A percentile compares a stretch with the other conserved stretches of the same genome.
These are phyloP conservation scores for Pelobates cultripes DNA, from an alignment of 2,797 vertebrate species.

Conservation along the genomic window DNA sequence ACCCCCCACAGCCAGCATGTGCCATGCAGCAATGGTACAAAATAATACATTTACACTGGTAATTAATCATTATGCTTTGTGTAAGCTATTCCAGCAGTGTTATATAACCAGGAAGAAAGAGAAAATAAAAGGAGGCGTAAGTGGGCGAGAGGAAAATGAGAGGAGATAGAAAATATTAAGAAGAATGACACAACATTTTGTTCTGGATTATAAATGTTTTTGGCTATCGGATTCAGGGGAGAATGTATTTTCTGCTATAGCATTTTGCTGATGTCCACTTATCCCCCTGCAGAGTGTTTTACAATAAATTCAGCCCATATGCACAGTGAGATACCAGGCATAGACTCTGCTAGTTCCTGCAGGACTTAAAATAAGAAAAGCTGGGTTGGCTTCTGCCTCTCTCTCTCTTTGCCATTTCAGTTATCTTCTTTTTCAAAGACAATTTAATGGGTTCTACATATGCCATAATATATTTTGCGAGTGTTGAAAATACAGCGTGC, in stretches of 20 bases:
- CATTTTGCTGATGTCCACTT: slow-evolving; percentile 48
- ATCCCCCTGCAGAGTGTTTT: slow-evolving; percentile 38
- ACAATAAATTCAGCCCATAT: slow-evolving; percentile 47
- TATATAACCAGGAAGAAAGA: slow-evolving; percentile 30
- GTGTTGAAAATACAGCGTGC: neutral
- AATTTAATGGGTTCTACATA: slow-evolving; percentile 26
- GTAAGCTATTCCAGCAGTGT: slow-evolving; percentile 38
- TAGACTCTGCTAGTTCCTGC: slow-evolving; percentile 30
- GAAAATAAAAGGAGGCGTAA: slow-evolving; percentile 20
- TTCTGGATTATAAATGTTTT: slow-evolving; percentile 16
- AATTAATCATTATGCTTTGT: slow-evolving; percentile 56
- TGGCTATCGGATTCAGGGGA: slow-evolving; percentile 7
- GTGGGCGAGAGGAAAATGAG: neutral
- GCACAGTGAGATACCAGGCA: slow-evolving; percentile 41
- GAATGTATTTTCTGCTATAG: slow-evolving; percentile 18
- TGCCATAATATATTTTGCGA: too few relatives aligned
- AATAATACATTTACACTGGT: slow-evolving; percentile 40
- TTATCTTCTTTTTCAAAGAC: slow-evolving; percentile 20
- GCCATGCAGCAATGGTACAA: slow-evolving; percentile 29
- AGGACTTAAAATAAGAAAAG: slow-evolving; percentile 14
- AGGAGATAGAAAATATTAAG: neutral
- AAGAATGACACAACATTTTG: slow-evolving; percentile 33
- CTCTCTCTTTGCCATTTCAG: neutral
- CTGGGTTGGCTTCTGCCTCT: neutral
- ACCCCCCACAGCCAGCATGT: slow-evolving; percentile 25